Base-by-base conservation (phyloP, 2,888 invertebrate genomes). In the Cataglyphis rosenhaueri region DNA sequence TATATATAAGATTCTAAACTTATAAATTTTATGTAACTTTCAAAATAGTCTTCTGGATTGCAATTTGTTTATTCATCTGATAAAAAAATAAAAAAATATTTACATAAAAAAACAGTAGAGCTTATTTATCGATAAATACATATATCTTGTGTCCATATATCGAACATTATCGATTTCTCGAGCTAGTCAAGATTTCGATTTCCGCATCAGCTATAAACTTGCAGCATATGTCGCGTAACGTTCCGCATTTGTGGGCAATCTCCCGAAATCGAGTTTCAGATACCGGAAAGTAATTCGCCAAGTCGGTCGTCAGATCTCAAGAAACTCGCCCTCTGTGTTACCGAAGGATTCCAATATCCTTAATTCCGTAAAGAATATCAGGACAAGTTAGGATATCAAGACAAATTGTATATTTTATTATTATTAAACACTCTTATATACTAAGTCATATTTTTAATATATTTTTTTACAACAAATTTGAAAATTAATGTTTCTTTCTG, bases 101-200 rank as follows among this genome's bases (percentile, higher is more conserved):
- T 25, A 48, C n/a, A 25, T 32, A 3, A 48, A 48, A 48, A 48
- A 48, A 44, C 25, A 18, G 18, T 12, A 15, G 5, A 32, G 21
- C 38, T 70, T 74, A 62, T 32, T 44, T 62, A 73, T 41, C 9
- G 15, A 62, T 35, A 1, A 8, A 32, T 48, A 29, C 15, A 35
- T 73, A 12, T 73, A 41, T 57, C 21, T 44, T 21, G 1, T 38
- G 5, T 12, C 41, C 4, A 18, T 18, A 52, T 4, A 41, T 62
- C 5, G 21, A 3, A 74, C 18, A 15, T 62, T 61, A 32, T 73
- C 8, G 44, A 62, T 62, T 25, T 10, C 62, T 35, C 21, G 9
- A 21, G 8, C 32, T 44, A 44, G 32, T 74, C 48, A 25, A 62
- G 62, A 35, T 35, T 48, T 62, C 62, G 62, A 75, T 75, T 75